Base-by-base conservation (phyloP, 2,797 vertebrate species). In the Arctocebus calabarensis region DNA sequence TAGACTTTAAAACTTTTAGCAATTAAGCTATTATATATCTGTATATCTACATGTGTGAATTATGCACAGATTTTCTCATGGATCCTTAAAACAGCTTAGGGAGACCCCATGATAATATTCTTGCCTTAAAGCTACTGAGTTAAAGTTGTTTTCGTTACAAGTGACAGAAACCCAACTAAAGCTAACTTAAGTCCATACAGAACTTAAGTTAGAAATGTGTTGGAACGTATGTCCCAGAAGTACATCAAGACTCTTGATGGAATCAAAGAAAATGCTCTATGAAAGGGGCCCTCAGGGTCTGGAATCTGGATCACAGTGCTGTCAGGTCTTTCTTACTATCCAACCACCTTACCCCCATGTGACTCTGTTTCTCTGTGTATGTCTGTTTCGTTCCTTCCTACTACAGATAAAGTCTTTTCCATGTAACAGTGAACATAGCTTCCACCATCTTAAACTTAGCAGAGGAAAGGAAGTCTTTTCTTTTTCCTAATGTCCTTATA, bases 121-220 rank as follows among this genome's bases (percentile, higher is more conserved):
- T 55, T 85, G 66, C 8, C 68, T 79, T 92, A 59, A 43, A 84
- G 7, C 10, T 74, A 12, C 5, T 32, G 59, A 71, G 3, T 64
- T 71, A 91, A 64, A 11, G 0, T 13, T 66, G 20, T 85, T 90
- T 70, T 64, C 27, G 55, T 78, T 77, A 64, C 4, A 88, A 94
- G 40, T 68, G n/a, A 71, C 19, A 92, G 48, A 92, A 90, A 62
- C 13, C 13, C 55, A 83, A 48, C 37, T 90, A 86, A 88, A 90
- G 62, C 32, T 43, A 81, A 40, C 70, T 84, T 48, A 59, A 74
- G 17, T 74, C 92, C 43, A 74, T 75, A 45, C 32, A n/a, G n/a
- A n/a, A n/a, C n/a, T n/a, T n/a, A n/a, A n/a, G n/a, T n/a, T 86
- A 40, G 48, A 93, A 85, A 90, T 61, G 7, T 57, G 40, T 22